These are phyloP conservation scores for Orthosia cruda DNA, from an alignment of 2,888 invertebrate genomes.

Conservation along the genomic window DNA sequence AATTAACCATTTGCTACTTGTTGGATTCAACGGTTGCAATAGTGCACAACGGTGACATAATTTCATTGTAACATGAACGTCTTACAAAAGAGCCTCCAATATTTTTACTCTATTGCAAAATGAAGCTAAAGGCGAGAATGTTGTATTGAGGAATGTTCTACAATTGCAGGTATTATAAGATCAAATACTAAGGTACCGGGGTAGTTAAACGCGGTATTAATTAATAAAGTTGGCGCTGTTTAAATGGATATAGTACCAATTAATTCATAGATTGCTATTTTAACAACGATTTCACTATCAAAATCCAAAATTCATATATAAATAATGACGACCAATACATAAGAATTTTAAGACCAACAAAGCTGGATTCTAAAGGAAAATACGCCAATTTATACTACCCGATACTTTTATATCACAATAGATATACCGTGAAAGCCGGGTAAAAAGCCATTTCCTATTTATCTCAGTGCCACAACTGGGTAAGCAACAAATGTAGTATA, in stretches of 20 bases:
- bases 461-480: conserved; percentile 68
- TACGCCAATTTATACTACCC: conserved; percentile 34
- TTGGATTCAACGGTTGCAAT: conserved; percentile 29
- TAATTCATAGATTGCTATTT: too few relatives aligned
- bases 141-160: not conserved
- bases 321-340: conserved; percentile 30
- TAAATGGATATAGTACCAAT: too few relatives aligned
- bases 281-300: conserved; percentile 2
- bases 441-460: conserved; percentile 73
- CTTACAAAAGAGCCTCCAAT: conserved; percentile 35
- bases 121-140: not conserved
- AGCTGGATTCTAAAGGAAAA: conserved; percentile 32
- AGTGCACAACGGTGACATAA: conserved; percentile 12
- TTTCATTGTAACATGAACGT: conserved; percentile 11
- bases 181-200: not conserved
- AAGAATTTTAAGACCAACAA: conserved; percentile 51
- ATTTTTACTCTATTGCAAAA: conserved; percentile 5
- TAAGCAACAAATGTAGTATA: conserved; percentile 71
- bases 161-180: not conserved
- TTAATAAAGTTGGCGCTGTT: not conserved
- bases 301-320: conserved; percentile 13
- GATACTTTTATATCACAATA: conserved; percentile 53
- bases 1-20: conserved; percentile 23
- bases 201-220: not conserved
- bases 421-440: conserved; percentile 54